Evolutionary conservation across 2,113 vertebrate species (phyloP), one percentile per base, ranked within the genome.

Genomic region (Chauna torquata): DNA sequence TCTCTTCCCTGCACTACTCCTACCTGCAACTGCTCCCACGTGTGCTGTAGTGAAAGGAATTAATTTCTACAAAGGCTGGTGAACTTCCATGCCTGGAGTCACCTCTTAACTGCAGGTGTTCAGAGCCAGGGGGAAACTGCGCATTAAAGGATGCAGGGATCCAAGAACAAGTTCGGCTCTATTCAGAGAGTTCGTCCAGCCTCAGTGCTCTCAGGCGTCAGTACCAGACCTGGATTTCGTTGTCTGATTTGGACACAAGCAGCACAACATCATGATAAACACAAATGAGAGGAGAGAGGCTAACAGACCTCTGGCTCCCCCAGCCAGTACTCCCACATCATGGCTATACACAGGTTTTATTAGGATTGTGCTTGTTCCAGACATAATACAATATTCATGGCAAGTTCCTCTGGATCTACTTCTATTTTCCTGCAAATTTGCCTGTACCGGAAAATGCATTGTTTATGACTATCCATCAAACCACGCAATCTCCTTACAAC

Each of bases 241-340:
- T 15, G 13, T 19, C 59, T 20, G 1, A 32, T 93, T 52, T 3
- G 5, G 16, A 76, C 57, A 72, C 22, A 22, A 52, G 34, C 5
- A n/a, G 8, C 24, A 9, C 0, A 0, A 38, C 1, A 0, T 12
- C 1, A 2, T 12, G 24, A 40, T 78, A 84, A 89, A 54, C 16
- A 68, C 1, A 57, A 38, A 55, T 4, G 27, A 57, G 25, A 84
- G 10, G 45, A 83, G 40, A 49, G 16, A 24, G 8, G 23, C 36
- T 23, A 89, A 32, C 24, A 62, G 36, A 54, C 6, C 27, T 58
- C 34, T 1, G 2, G 0, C 12, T 74, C 5, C 17, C 28, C 19
- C 42, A 34, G 14, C 16, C 52, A 71, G 19, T 38, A 11, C 50
- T n/a, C 20, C n/a, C 68, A 15, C 22, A 17, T 18, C 34, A 25